Base-by-base conservation (phyloP, 2,888 invertebrate species). In the Agriopis aurantiaria region DNA sequence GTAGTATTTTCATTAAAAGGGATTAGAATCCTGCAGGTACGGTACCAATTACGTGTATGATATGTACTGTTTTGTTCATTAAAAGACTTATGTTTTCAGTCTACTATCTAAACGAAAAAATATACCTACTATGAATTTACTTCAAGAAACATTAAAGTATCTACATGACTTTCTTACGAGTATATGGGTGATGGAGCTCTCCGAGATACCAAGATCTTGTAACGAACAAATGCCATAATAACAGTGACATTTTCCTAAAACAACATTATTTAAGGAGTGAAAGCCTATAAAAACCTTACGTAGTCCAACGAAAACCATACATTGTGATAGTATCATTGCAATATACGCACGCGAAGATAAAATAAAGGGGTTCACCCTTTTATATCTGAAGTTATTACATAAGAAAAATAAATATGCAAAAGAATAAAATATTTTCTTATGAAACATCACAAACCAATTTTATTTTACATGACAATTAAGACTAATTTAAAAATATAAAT, bases 311-410 rank as follows among this genome's bases (percentile, higher is more conserved):
- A 46, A 68, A 63, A 63, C 62, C 40, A 63, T 68, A 57, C 41
- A 41, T 68, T 68, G 62, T 58, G 68, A 68, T 68, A 51, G 33
- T 68, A 68, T 68, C 68, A 58, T 58, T 62, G 57, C 57, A 62
- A 62, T 61, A 62, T 61, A 49, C 58, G 49, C 12, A 12, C 17
- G 58, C 52, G 52, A 46, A 68, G 68, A 68, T 68, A 63, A 68
- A 63, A 63, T 45, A 58, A 68, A 63, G 61, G 58, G 58, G 63
- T 53, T 52, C 33, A 57, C 46, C 62, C 43, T 68, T 57, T 62
- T 62, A 68, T 62, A 63, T 57, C 51, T 17, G n/a, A 62, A 68
- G 14, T 53, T 63, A 68, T 63, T 63, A 48, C 33, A 58, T 8
- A 48, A 41, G 53, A 45, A 8, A 60, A 60, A 46, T 52, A 12